phyloP scores from a whole-genome alignment of 2,113 vertebrate species.

The Myrmecobius fasciatus region DNA sequence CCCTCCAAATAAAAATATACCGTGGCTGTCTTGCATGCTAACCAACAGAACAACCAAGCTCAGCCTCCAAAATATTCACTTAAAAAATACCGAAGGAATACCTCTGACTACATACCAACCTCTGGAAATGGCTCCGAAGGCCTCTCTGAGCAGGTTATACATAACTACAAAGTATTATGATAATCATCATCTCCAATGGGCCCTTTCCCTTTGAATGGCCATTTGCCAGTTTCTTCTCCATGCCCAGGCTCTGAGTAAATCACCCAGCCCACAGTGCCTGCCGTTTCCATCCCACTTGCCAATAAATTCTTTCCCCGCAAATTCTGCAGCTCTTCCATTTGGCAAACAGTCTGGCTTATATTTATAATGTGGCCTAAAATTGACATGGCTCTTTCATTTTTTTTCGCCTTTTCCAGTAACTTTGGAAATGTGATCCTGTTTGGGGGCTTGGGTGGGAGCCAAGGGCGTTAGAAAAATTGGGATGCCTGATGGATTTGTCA shows the following conservation, averaged over 20 bases:
- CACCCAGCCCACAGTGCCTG: background rate
- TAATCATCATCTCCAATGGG: slow-evolving; percentile 3
- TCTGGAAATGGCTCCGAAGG: background rate
- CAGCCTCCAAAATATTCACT: background rate
- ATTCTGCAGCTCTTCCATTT: background rate
- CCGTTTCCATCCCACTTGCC: background rate
- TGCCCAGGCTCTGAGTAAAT: background rate
- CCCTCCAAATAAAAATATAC: background rate
- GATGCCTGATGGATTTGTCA: background rate
- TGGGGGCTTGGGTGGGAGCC: background rate
- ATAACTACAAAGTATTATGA: background rate
- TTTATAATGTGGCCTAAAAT: background rate
- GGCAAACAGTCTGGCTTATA: background rate
- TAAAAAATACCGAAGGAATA: background rate
- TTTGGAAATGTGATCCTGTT: background rate
- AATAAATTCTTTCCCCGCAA: background rate
- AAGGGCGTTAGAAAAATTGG: background rate
- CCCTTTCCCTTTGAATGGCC: slow-evolving; percentile 6
- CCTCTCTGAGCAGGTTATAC: background rate
- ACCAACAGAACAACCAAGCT: background rate
- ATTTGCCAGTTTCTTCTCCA: background rate
- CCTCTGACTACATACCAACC: background rate
- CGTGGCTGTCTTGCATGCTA: background rate
- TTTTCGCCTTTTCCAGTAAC: background rate
- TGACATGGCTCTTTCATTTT: background rate